Evolutionary conservation across 2,888 invertebrate genomes (phyloP).

Genomic region (Tillus elongatus): DNA sequence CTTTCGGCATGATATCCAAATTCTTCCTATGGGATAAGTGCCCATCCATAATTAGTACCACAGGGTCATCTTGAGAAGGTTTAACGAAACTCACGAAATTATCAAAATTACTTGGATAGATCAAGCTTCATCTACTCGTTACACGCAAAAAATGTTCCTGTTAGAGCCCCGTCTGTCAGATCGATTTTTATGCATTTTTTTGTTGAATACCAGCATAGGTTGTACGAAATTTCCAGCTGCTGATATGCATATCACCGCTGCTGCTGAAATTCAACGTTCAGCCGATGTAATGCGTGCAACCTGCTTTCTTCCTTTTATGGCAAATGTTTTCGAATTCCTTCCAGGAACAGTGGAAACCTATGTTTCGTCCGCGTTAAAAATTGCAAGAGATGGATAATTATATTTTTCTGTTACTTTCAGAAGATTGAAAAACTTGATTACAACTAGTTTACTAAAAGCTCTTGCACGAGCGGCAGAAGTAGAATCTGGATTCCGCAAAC

Average conservation of each 20-base stretch:
- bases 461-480: no score
- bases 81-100: no score
- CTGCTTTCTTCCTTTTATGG: constrained; percentile 24
- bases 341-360: constrained; percentile 21
- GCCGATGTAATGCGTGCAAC: constrained; percentile 24
- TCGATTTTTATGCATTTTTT: constrained; percentile 25
- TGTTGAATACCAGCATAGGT: constrained; percentile 27
- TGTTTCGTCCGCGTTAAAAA: constrained; percentile 17
- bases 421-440: constrained; percentile 11
- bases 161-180: constrained; percentile 26
- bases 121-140: no score
- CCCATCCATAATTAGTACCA: not conserved
- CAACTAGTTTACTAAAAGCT: no score
- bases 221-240: constrained; percentile 26
- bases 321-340: constrained; percentile 24
- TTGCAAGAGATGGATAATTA: constrained; percentile 9
- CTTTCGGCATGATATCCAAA: not conserved
- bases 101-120: no score
- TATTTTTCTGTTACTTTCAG: not conserved
- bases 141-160: constrained; percentile 20
- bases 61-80: no score
- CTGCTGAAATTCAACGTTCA: constrained; percentile 25
- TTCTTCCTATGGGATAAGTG: not conserved
- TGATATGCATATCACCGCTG: constrained; percentile 21
- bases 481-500: no score